These are phyloP conservation scores for Pseudocheirus occidentalis DNA, from an alignment of 2,797 vertebrate genomes.

Conservation along the genomic window DNA sequence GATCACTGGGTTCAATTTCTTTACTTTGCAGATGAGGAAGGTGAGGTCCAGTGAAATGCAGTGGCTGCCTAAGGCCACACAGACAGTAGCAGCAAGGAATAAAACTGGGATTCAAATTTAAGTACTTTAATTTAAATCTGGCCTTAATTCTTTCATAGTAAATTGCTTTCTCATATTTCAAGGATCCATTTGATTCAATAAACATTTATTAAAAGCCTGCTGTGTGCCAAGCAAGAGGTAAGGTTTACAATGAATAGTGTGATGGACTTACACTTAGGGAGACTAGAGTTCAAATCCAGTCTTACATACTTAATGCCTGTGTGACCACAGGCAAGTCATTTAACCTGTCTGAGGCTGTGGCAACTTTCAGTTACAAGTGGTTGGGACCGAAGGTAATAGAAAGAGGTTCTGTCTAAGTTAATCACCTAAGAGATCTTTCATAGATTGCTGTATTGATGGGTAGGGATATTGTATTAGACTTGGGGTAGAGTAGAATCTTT, in stretches of 20 bases:
- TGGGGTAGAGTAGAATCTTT: not conserved
- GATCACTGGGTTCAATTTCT: not conserved
- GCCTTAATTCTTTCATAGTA: not conserved
- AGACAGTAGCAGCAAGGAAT: not conserved
- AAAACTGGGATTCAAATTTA: not conserved
- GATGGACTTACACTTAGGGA: not conserved
- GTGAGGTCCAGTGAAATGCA: not conserved
- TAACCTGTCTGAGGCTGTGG: not conserved
- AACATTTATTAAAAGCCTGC: not conserved
- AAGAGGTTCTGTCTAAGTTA: not conserved
- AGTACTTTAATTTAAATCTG: not conserved
- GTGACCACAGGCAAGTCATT: not conserved
- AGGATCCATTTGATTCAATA: constrained; percentile 4
- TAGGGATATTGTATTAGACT: not conserved
- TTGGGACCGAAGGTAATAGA: not conserved
- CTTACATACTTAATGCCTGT: not conserved
- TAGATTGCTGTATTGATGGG: not conserved
- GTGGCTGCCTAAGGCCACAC: not conserved
- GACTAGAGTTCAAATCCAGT: not conserved
- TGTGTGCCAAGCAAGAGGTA: not conserved
- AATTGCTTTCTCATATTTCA: not conserved
- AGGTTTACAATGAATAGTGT: not conserved
- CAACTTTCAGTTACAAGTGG: not conserved
- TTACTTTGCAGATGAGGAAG: not conserved
- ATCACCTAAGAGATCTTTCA: too few relatives aligned